Conservation (phyloP, 2,888 invertebrate genomes). For the Agriopis marginaria region DNA sequence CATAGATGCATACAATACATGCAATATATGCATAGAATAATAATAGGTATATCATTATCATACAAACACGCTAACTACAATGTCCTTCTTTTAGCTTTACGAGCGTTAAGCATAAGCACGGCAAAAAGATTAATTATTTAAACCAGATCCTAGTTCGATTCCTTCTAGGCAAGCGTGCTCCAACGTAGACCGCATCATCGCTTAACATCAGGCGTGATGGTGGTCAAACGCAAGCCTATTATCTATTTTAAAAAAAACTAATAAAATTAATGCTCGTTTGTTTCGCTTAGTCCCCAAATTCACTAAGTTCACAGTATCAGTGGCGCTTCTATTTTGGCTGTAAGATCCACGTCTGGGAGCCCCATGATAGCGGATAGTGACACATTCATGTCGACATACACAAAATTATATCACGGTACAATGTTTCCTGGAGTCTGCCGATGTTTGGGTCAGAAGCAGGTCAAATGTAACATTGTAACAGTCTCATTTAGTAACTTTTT, state of each 20-base stretch:
- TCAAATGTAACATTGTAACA: slow-evolving; percentile 1
- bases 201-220: no score
- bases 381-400: slow-evolving; percentile 17
- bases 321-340: slow-evolving; percentile 6
- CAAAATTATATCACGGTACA: slow-evolving; percentile 15
- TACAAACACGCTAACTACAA: no score
- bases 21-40: no score
- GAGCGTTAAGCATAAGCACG: no score
- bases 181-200: no score
- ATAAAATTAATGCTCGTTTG: not conserved
- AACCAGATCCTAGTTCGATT: no score
- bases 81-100: no score
- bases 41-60: no score
- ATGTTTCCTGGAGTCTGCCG: not conserved
- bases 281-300: not conserved
- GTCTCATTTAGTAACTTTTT: not conserved
- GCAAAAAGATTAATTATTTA: no score
- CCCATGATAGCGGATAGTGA: slow-evolving; percentile 23
- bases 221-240: no score
- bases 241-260: not conserved
- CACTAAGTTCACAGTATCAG: slow-evolving; percentile 9
- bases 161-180: no score
- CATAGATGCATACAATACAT: no score
- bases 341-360: slow-evolving; percentile 27
- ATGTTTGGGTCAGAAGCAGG: slow-evolving; percentile 13